phyloP scores from a whole-genome alignment of 2,888 invertebrate genomes.

The Tolmerus cingulatus region DNA sequence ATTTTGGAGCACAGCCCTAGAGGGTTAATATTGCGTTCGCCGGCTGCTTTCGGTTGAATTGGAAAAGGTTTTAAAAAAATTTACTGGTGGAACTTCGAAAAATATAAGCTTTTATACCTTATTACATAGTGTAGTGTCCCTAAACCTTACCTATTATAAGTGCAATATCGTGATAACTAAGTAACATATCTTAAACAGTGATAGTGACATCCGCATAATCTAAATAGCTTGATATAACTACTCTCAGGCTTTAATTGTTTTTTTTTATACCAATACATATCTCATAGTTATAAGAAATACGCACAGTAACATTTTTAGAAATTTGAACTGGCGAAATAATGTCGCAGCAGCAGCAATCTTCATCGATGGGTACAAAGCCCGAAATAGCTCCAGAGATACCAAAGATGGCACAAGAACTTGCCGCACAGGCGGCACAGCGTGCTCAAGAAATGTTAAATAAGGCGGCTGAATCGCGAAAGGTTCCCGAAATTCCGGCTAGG shows the following conservation, averaged over 20 bases:
- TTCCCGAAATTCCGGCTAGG: conserved; percentile 62
- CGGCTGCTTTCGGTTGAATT: conserved; percentile 3
- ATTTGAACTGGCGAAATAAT: not conserved
- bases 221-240: not conserved
- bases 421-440: conserved; percentile 62
- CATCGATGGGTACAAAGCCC: conserved; percentile 40
- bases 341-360: conserved; percentile 21
- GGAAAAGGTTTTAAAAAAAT: not conserved
- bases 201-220: not conserved
- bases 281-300: not conserved
- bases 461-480: conserved; percentile 57
- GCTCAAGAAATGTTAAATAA: conserved; percentile 61
- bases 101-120: not conserved
- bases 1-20: not conserved
- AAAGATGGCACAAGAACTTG: conserved; percentile 61
- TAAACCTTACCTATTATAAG: not conserved
- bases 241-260: conserved; percentile 8
- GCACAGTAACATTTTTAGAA: not conserved
- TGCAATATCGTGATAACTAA: conserved; percentile 26
- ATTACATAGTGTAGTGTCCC: not conserved
- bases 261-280: not conserved
- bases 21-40: not conserved
- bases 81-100: not conserved
- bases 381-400: conserved; percentile 62
- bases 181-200: conserved; percentile 30